Percentiles rank a stretch among this genome's conserved stretches.
phyloP scores from a whole-genome alignment of 2,888 invertebrate genomes.

The Drosophila antonietae region DNA sequence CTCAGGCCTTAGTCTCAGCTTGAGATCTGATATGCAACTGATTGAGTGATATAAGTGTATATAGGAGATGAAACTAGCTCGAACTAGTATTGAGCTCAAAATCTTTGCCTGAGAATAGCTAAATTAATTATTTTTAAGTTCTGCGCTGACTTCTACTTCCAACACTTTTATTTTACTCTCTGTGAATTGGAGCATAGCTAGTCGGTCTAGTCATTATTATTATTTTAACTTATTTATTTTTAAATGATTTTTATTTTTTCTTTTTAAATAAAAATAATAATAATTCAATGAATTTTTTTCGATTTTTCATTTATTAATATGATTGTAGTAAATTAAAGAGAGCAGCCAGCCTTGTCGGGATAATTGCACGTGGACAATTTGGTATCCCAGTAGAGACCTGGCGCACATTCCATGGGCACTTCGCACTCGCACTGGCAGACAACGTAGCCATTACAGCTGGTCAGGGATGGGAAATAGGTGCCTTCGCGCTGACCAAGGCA shows the following conservation, averaged over 20 bases:
- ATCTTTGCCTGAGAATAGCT: not conserved
- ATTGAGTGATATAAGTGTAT: not conserved
- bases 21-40: not conserved
- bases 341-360: constrained; percentile 29
- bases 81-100: not conserved
- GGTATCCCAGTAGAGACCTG: constrained; percentile 51
- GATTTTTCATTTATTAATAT: not conserved
- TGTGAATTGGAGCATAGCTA: too few relatives aligned
- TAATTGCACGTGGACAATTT: constrained; percentile 44
- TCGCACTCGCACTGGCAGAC: constrained; percentile 80
- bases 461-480: constrained; percentile 41
- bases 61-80: not conserved
- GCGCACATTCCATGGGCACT: constrained; percentile 51
- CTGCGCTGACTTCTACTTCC: too few relatives aligned
- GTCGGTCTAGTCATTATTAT: too few relatives aligned
- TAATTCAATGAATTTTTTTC: too few relatives aligned
- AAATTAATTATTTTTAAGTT: too few relatives aligned
- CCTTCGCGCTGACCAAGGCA: constrained; percentile 66
- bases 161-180: too few relatives aligned
- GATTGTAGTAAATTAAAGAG: constrained; percentile 21
- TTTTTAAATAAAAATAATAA: too few relatives aligned
- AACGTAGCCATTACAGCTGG: constrained; percentile 58
- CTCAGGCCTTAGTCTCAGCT: too few relatives aligned
- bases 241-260: too few relatives aligned
- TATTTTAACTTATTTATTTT: too few relatives aligned